A percentile compares a stretch with the other conserved stretches of the same genome.
These are phyloP conservation scores for Pterocles burchelli DNA, from an alignment of 2,113 vertebrate species.

Conservation along the genomic window DNA sequence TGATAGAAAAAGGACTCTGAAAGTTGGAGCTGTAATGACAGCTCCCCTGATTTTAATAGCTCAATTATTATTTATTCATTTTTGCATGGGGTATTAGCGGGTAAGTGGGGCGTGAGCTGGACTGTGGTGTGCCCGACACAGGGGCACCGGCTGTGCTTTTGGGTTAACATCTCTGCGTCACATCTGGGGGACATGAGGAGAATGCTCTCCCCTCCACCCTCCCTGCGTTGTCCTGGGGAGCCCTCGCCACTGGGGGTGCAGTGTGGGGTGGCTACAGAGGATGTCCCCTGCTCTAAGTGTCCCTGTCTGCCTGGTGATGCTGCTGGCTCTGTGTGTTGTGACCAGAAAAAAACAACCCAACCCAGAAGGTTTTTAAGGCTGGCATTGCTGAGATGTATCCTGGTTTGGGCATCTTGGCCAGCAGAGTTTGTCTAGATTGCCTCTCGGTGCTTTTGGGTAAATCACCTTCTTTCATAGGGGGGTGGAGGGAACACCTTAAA, in stretches of 20 bases:
- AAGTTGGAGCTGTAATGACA: not conserved
- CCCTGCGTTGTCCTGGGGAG: not conserved
- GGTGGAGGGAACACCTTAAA: not conserved
- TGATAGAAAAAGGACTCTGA: not conserved
- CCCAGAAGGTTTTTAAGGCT: not conserved
- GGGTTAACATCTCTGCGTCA: not conserved
- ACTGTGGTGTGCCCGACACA: fast-evolving
- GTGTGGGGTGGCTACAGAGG: fast-evolving
- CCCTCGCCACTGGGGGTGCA: not conserved
- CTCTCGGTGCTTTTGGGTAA: not conserved
- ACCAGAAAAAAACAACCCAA: not conserved
- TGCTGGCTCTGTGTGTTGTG: not conserved
- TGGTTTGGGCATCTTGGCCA: not conserved
- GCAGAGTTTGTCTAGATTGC: not conserved
- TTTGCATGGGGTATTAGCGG: not conserved
- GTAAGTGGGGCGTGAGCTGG: not conserved
- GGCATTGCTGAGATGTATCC: not conserved
- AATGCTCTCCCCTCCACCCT: fast-evolving
- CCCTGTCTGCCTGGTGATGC: not conserved
- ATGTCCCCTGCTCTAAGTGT: fast-evolving
- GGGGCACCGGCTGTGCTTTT: not conserved
- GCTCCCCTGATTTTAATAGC: not conserved
- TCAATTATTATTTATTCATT: not conserved
- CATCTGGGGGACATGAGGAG: fast-evolving
- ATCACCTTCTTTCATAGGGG: not conserved